Conservation (phyloP, 92 coral and sea anemone species). For the Epizoanthus illoricatus region DNA sequence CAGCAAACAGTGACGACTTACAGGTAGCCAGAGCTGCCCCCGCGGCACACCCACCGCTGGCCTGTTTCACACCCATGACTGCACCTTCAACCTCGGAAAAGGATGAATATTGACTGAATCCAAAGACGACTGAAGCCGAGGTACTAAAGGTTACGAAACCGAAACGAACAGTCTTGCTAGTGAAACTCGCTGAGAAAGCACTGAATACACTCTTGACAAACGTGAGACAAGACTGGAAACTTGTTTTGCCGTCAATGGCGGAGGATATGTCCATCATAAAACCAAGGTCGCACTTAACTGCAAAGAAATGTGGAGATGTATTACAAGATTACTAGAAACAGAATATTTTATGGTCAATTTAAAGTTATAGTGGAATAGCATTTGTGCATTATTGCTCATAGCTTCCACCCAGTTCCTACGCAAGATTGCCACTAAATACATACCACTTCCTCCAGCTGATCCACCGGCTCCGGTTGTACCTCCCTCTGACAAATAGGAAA, state of each 20-base stretch:
- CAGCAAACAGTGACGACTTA: slow-evolving; percentile 55
- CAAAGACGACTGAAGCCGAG: slow-evolving; percentile 34
- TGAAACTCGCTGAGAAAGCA: slow-evolving; percentile 37
- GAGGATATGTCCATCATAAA: slow-evolving; percentile 40
- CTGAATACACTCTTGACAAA: slow-evolving; percentile 40
- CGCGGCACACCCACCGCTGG: slow-evolving; percentile 56
- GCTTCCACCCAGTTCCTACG: too few relatives aligned
- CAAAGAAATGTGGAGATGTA: not conserved
- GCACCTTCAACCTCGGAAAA: slow-evolving; percentile 40
- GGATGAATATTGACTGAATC: slow-evolving; percentile 22
- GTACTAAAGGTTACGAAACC: slow-evolving; percentile 35
- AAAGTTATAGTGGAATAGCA: too few relatives aligned
- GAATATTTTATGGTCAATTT: too few relatives aligned
- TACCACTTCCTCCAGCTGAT: slow-evolving; percentile 16
- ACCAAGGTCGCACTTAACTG: slow-evolving; percentile 28
- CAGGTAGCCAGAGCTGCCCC: slow-evolving; percentile 65
- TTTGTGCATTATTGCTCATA: too few relatives aligned
- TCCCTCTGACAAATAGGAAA: slow-evolving; percentile 8
- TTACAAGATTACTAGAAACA: too few relatives aligned
- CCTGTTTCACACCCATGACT: slow-evolving; percentile 41
- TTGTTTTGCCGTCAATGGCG: slow-evolving; percentile 29
- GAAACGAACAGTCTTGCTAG: slow-evolving; percentile 37
- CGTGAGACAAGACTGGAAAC: slow-evolving; percentile 21
- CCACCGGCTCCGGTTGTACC: slow-evolving; percentile 2
- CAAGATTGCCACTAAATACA: not conserved